phyloP scores from a whole-genome alignment of 1,140 invertebrate genomes.

The Drosophila arizonae region DNA sequence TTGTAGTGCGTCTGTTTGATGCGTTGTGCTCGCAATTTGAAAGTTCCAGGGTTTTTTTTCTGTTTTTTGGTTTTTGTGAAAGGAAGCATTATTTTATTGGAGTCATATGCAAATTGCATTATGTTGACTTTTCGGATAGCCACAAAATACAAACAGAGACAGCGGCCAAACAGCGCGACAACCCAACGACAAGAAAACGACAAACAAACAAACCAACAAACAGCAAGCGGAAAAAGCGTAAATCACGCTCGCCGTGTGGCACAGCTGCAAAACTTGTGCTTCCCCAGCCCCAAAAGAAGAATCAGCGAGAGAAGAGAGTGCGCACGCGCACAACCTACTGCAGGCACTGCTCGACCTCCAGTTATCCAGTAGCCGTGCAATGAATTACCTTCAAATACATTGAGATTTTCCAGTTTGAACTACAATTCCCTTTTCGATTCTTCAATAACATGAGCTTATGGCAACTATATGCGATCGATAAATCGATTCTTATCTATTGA shows the following conservation, averaged over 20 bases:
- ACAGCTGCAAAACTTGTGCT: constrained; percentile 31
- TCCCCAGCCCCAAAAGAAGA: not conserved
- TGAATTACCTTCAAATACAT: too few species aligned
- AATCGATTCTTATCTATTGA: too few species aligned
- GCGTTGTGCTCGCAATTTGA: constrained; percentile 70
- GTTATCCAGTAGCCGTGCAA: not conserved
- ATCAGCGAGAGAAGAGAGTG: not conserved
- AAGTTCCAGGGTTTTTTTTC: constrained; percentile 56
- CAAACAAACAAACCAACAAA: constrained; percentile 45
- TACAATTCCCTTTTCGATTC: too few species aligned
- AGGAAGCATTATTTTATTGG: constrained; percentile 54
- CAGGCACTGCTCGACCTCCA: not conserved
- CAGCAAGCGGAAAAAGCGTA: constrained; percentile 51
- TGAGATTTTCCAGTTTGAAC: too few species aligned
- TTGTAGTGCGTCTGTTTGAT: constrained; percentile 43
- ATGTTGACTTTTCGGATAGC: constrained; percentile 35
- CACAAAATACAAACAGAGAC: constrained; percentile 33
- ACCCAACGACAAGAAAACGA: constrained; percentile 19
- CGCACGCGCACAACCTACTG: not conserved
- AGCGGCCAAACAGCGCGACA: constrained; percentile 8
- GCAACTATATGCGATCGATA: too few species aligned
- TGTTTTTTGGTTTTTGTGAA: constrained; percentile 52
- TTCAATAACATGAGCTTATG: too few species aligned
- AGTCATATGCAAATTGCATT: constrained; percentile 74
- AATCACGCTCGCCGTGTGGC: constrained; percentile 41